A percentile compares a stretch with the other conserved stretches of the same genome.
These are phyloP conservation scores for Phalacrocorax pelagicus DNA, from an alignment of 2,113 vertebrate species.

Conservation along the genomic window DNA sequence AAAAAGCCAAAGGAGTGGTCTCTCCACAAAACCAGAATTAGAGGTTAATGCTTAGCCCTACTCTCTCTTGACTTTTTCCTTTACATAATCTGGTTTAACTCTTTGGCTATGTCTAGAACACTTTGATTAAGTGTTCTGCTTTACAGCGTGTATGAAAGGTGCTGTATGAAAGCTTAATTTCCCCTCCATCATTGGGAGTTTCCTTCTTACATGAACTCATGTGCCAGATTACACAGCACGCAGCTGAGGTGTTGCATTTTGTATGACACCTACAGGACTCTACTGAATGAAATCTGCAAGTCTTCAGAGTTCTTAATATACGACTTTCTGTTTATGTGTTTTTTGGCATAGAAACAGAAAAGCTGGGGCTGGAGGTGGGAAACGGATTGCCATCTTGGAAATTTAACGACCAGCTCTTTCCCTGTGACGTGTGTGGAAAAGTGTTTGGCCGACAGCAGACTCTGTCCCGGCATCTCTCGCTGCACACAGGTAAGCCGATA, in stretches of 20 bases:
- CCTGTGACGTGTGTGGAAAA: slow-evolving; percentile 94
- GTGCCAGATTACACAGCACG: neutral
- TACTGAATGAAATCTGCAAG: neutral
- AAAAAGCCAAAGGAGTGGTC: neutral
- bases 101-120: neutral
- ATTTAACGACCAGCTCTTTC: slow-evolving; percentile 93
- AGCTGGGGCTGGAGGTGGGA: slow-evolving; percentile 84
- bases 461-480: slow-evolving; percentile 91
- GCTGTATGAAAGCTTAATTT: neutral
- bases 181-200: neutral
- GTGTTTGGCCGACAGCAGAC: slow-evolving; percentile 98
- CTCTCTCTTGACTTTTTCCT: neutral
- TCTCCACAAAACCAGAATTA: neutral
- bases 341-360: slow-evolving; percentile 84
- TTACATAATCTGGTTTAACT: neutral
- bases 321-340: neutral
- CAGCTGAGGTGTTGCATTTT: neutral
- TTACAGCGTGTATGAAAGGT: neutral
- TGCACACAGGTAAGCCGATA: slow-evolving; percentile 89
- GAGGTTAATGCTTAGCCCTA: neutral
- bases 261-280: neutral
- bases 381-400: slow-evolving; percentile 91
- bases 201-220: neutral
- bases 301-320: neutral
- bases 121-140: neutral